A percentile compares a stretch with the other conserved stretches of the same genome.
These are phyloP conservation scores for Eilema depressum DNA, from an alignment of 2,888 invertebrate genomes.

Conservation along the genomic window DNA sequence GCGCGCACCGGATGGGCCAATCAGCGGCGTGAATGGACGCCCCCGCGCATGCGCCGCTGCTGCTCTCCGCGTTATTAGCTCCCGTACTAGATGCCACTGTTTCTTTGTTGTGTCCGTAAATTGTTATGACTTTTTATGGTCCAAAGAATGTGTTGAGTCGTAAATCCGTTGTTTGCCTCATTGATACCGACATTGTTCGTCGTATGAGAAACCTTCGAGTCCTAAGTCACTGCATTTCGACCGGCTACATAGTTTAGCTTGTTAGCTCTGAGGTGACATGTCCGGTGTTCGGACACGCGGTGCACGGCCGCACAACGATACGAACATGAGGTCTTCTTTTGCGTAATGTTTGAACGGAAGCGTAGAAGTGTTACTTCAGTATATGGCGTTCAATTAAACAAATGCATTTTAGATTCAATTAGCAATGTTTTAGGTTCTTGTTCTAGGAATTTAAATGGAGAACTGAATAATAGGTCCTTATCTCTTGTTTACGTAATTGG, in stretches of 20 bases:
- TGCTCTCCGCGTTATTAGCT: constrained; percentile 77
- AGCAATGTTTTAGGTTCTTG: constrained; percentile 26
- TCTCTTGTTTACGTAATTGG: neutral
- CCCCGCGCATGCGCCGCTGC: constrained; percentile 76
- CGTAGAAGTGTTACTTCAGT: constrained; percentile 38
- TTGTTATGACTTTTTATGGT: constrained; percentile 82
- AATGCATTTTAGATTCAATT: constrained; percentile 40
- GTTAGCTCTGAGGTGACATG: constrained; percentile 66
- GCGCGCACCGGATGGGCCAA: constrained; percentile 86
- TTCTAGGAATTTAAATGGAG: neutral
- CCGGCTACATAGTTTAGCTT: constrained; percentile 63
- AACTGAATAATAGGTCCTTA: neutral
- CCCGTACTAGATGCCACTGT: constrained; percentile 78
- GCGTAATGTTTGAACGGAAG: constrained; percentile 48
- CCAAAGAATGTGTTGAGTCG: constrained; percentile 75
- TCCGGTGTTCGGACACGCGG: constrained; percentile 43
- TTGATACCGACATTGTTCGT: constrained; percentile 73
- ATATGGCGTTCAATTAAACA: constrained; percentile 40
- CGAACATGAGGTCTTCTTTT: constrained; percentile 26
- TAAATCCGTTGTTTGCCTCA: constrained; percentile 75
- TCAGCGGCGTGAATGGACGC: constrained; percentile 86
- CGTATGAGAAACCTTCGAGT: constrained; percentile 58
- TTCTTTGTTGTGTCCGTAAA: constrained; percentile 82
- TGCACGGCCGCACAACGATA: constrained; percentile 31
- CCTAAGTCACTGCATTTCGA: constrained; percentile 60